Conservation (phyloP, 2,888 invertebrate species). For the Diaprepes abbreviatus region DNA sequence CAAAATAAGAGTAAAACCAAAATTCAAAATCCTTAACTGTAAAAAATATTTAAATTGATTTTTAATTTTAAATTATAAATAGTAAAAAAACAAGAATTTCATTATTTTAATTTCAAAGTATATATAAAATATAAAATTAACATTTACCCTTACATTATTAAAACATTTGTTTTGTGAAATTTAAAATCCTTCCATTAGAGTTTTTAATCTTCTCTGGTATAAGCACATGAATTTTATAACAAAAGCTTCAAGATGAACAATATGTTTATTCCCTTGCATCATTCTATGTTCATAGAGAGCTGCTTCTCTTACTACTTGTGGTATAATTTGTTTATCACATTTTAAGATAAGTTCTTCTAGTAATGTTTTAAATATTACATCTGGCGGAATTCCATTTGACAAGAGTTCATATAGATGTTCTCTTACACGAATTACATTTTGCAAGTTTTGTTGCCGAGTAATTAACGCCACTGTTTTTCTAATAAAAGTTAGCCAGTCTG, state of each 20-base stretch:
- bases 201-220: constrained; percentile 28
- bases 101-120: no score
- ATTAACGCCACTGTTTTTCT: constrained; percentile 81
- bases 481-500: constrained; percentile 95
- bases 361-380: constrained; percentile 90
- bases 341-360: constrained; percentile 87
- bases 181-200: constrained; percentile 37
- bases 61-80: no score
- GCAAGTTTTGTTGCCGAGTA: constrained; percentile 83
- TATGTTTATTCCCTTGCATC: constrained; percentile 92
- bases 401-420: constrained; percentile 93
- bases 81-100: no score
- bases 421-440: constrained; percentile 86
- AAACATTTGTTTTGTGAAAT: no score
- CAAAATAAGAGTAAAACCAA: no score
- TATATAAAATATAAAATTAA: no score
- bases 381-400: constrained; percentile 93
- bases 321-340: constrained; percentile 92
- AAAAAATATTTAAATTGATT: no score
- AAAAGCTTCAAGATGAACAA: constrained; percentile 98
- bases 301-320: constrained; percentile 87
- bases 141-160: no score
- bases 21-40: no score
- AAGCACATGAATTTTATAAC: constrained; percentile 91
- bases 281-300: constrained; percentile 94